A percentile compares a stretch with the other conserved stretches of the same genome.
Evolutionary conservation across 2,113 vertebrate species (phyloP).

Genomic region (Anguilla rostrata): DNA sequence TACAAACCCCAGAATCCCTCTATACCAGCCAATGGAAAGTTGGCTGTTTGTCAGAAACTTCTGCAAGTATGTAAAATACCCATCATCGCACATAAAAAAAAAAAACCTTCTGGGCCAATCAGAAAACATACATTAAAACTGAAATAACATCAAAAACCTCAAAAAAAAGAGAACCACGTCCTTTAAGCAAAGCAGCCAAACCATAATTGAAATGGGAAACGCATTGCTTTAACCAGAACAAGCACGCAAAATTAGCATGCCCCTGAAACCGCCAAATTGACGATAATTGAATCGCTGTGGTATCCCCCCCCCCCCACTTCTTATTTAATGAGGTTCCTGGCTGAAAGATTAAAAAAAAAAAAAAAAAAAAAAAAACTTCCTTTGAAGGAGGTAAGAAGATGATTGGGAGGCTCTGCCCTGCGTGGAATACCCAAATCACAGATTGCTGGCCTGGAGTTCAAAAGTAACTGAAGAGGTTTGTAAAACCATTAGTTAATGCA

Average conservation of each 20-base stretch:
- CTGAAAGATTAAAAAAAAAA: not conserved
- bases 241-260: constrained; percentile 14
- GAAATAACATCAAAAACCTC: too few relatives aligned
- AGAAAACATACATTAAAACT: too few relatives aligned
- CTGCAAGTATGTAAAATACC: too few relatives aligned
- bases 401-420: too few relatives aligned
- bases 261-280: constrained; percentile 24
- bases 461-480: not conserved
- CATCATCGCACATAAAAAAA: too few relatives aligned
- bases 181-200: constrained; percentile 13
- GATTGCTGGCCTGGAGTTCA: not conserved
- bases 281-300: constrained; percentile 31
- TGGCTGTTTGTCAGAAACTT: too few relatives aligned
- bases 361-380: constrained; percentile 15
- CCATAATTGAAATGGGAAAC: constrained; percentile 6
- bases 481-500: not conserved
- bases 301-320: not conserved
- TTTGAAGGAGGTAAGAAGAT: constrained; percentile 27
- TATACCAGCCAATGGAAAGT: too few relatives aligned
- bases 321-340: constrained; percentile 24
- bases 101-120: too few relatives aligned
- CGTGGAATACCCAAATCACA: not conserved
- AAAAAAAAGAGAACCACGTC: too few relatives aligned
- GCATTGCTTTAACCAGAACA: constrained; percentile 10
- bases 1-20: too few relatives aligned